Percentiles rank a stretch among this genome's conserved stretches.
phyloP scores from a whole-genome alignment of 2,888 invertebrate species.

The Melanophora roralis region DNA sequence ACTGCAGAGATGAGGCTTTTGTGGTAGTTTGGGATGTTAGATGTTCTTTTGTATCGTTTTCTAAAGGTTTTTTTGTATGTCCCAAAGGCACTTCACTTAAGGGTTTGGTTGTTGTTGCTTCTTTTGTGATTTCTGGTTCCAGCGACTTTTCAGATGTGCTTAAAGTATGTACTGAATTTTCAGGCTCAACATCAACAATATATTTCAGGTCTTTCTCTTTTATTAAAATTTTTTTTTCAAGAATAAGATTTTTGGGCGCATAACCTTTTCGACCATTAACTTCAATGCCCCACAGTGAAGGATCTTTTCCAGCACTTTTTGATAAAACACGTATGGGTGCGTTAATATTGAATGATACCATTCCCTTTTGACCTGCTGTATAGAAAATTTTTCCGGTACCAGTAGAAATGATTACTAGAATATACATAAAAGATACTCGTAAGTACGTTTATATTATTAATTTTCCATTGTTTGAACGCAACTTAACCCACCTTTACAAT shows the following conservation, averaged over 20 bases:
- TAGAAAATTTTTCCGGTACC: constrained; percentile 81
- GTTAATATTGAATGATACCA: constrained; percentile 81
- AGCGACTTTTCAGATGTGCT: constrained; percentile 65
- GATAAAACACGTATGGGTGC: constrained; percentile 81
- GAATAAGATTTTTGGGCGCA: constrained; percentile 80
- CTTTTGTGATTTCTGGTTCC: constrained; percentile 39
- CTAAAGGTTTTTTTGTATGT: constrained; percentile 5
- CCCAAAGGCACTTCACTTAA: not conserved
- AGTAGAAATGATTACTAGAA: constrained; percentile 77
- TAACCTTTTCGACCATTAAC: constrained; percentile 84
- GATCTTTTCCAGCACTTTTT: constrained; percentile 82
- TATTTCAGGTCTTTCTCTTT: constrained; percentile 70
- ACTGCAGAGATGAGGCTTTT: constrained; percentile 62
- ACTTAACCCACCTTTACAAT: constrained; percentile 82
- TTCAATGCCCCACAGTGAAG: constrained; percentile 82
- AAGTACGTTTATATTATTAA: not conserved
- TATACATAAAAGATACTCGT: constrained; percentile 4
- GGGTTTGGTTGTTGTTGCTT: constrained; percentile 49
- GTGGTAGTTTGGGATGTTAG: constrained; percentile 66
- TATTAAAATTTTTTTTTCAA: constrained; percentile 80
- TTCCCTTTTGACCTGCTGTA: constrained; percentile 78
- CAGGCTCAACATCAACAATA: constrained; percentile 74
- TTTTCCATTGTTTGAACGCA: not conserved
- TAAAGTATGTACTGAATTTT: constrained; percentile 13
- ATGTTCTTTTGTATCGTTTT: constrained; percentile 67